Percentiles rank a stretch among this genome's conserved stretches.
phyloP scores from a whole-genome alignment of 2,888 invertebrate species.

The Lasioglossum zephyrum region DNA sequence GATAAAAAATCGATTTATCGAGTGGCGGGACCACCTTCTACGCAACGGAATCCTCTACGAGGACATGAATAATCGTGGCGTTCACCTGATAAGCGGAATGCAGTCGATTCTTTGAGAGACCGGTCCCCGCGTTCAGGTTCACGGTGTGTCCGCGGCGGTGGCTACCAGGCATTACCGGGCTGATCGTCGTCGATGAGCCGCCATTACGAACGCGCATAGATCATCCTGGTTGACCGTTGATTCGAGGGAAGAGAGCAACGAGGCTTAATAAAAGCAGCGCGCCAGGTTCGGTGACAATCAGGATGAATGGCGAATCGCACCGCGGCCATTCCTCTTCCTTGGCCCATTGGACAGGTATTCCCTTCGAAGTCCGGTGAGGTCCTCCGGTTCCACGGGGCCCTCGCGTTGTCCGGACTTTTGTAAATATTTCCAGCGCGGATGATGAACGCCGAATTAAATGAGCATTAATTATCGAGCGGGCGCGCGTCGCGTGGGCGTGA shows the following conservation, averaged over 20 bases:
- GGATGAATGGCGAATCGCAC: slow-evolving; percentile 76
- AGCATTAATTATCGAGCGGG: slow-evolving; percentile 82
- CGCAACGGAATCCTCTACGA: slow-evolving; percentile 21
- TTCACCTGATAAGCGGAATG: slow-evolving; percentile 65
- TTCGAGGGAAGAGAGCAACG: slow-evolving; percentile 49
- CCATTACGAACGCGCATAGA: slow-evolving; percentile 67
- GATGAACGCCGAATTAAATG: slow-evolving; percentile 83
- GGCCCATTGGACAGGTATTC: slow-evolving; percentile 64
- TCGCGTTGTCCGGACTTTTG: slow-evolving; percentile 75
- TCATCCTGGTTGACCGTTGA: slow-evolving; percentile 69
- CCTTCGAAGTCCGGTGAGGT: slow-evolving; percentile 53
- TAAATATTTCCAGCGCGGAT: slow-evolving; percentile 80
- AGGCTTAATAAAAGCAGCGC: slow-evolving; percentile 62
- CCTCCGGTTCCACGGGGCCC: slow-evolving; percentile 59
- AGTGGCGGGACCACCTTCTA: background rate
- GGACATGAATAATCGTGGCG: slow-evolving; percentile 62
- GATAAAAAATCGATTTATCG: slow-evolving; percentile 1
- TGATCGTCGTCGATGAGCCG: slow-evolving; percentile 60
- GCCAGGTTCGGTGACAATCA: slow-evolving; percentile 77
- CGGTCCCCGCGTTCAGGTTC: slow-evolving; percentile 36
- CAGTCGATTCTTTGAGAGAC: slow-evolving; percentile 64
- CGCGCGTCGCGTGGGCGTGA: slow-evolving; percentile 82
- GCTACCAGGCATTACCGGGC: slow-evolving; percentile 60
- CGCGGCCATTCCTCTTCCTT: slow-evolving; percentile 73
- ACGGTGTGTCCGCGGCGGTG: slow-evolving; percentile 18